A percentile compares a stretch with the other conserved stretches of the same genome.
These are phyloP conservation scores for Ceyx cyanopectus DNA, from an alignment of 2,113 vertebrate species.

Conservation along the genomic window DNA sequence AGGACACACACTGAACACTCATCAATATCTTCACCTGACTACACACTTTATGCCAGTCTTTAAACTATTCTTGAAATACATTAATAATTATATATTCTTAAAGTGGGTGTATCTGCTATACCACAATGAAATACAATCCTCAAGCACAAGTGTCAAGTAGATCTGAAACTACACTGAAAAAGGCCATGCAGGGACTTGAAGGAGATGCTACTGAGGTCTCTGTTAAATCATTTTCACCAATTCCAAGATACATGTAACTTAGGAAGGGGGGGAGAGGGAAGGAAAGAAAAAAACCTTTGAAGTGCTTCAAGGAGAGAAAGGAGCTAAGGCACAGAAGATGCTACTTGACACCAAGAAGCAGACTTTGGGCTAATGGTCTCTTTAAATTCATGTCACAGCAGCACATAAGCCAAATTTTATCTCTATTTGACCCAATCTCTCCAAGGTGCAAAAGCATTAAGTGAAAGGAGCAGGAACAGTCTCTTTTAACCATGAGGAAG, in stretches of 20 bases:
- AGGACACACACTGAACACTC: not conserved
- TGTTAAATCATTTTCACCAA: too few relatives aligned
- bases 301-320: not conserved
- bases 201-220: not conserved
- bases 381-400: not conserved
- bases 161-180: not conserved
- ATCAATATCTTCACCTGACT: not conserved
- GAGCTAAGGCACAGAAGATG: not conserved
- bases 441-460: fast-evolving
- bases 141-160: fast-evolving
- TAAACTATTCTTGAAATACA: not conserved
- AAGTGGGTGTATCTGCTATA: not conserved
- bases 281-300: not conserved
- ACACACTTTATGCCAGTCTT: not conserved
- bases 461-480: not conserved
- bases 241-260: not conserved
- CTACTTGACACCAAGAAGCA: not conserved
- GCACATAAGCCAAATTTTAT: not conserved
- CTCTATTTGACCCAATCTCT: not conserved
- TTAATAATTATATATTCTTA: too few relatives aligned
- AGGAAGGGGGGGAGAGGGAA: not conserved
- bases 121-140: not conserved
- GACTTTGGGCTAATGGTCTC: not conserved
- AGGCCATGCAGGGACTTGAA: not conserved
- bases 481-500: not conserved